Base-by-base conservation (phyloP, 2,113 vertebrate genomes). In the Pachycephala philippinensis region DNA sequence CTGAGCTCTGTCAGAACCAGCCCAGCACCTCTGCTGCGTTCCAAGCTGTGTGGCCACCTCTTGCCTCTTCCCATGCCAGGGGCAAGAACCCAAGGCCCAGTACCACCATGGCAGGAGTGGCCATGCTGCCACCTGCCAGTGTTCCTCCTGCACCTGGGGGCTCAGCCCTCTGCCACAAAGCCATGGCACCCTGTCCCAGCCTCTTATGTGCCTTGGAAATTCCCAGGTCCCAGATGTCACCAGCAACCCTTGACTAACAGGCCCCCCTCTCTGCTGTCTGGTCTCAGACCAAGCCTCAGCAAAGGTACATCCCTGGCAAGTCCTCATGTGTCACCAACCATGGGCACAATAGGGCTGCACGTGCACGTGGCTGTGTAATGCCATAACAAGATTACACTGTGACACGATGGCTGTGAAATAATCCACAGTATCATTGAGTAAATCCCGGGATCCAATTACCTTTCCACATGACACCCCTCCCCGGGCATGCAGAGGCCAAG, bases 391-490 rank as follows among this genome's bases (percentile, higher is more conserved):
- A 96, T 96, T 97, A 96, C 35, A 30, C 85, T 54, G 79, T 22
- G 82, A 84, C 82, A 63, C 9, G 84, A 63, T 19, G 63, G 79
- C 84, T 74, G 44, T 66, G 93, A 94, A 93, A 93, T 94, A 94
- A 97, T 96, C 93, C 93, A 60, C 16, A 1, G 85, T 95, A 94
- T 94, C 95, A 90, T 20, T 86, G 79, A 66, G 64, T 19, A 97
- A 96, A 97, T 93, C 88, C 95, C 14, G 0, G 90, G 85, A 93
- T 97, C 93, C 94, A 87, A 96, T 97, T 96, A 94, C 84, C 42
- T 42, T 86, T 56, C 65, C 35, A 31, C 80, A 87, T 49, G 84
- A 90, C 76, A 50, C 71, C 65, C 88, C 39, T 93, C 26, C 52
- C 37, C 22, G 6, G 54, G 61, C 23, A 2, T 2, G 1, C 74